These are phyloP conservation scores for Crocallis elinguaria DNA, from an alignment of 2,888 invertebrate genomes.

Conservation along the genomic window DNA sequence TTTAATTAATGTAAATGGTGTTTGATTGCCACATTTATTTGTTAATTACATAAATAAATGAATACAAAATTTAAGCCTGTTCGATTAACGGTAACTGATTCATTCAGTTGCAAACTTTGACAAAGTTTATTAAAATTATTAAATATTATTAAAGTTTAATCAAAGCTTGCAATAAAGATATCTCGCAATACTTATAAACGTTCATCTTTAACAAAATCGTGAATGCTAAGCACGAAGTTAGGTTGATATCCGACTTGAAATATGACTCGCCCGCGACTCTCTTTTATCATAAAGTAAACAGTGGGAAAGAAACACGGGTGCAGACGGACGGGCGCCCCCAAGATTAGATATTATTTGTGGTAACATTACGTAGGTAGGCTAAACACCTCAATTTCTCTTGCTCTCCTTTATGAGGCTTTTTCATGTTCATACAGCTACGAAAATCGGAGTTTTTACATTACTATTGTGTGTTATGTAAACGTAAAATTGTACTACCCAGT, in stretches of 20 bases:
- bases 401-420: constrained; percentile 18
- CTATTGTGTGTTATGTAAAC: no score
- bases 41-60: no score
- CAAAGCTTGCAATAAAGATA: no score
- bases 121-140: no score
- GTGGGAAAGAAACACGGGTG: constrained; percentile 21
- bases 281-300: constrained; percentile 34
- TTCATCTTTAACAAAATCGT: constrained; percentile 28
- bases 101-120: no score
- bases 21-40: no score
- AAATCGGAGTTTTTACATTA: background rate
- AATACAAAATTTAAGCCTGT: no score
- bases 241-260: constrained; percentile 31
- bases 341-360: constrained; percentile 31
- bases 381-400: constrained; percentile 28
- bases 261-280: constrained; percentile 26
- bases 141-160: no score
- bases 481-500: no score
- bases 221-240: constrained; percentile 34
- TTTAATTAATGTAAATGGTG: no score
- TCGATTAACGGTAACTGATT: no score
- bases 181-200: constrained; percentile 57
- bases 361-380: constrained; percentile 30
- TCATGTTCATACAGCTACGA: constrained; percentile 23
- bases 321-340: constrained; percentile 32